phyloP scores from a whole-genome alignment of 2,888 invertebrate species.

The Cheilosia scutellata region DNA sequence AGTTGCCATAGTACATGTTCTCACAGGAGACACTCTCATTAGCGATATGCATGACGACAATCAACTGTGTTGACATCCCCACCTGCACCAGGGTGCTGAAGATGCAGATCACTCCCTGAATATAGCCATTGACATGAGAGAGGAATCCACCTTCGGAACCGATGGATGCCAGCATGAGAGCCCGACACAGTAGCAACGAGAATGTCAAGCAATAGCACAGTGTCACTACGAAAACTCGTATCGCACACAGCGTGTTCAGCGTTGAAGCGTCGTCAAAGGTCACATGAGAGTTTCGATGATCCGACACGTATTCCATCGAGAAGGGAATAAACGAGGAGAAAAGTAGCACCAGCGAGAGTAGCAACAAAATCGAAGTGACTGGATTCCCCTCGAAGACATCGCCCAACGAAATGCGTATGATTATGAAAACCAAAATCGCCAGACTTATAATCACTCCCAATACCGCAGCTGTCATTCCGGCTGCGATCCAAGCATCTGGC shows the following conservation, averaged over 20 bases:
- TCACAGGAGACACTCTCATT: constrained; percentile 85
- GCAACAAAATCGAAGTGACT: constrained; percentile 84
- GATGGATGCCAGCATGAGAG: constrained; percentile 88
- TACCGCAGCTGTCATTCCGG: constrained; percentile 87
- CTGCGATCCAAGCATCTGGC: constrained; percentile 86
- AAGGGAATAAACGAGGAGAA: constrained; percentile 85
- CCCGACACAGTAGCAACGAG: constrained; percentile 87
- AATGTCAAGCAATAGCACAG: constrained; percentile 87
- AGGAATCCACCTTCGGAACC: constrained; percentile 88
- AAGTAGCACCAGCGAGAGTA: constrained; percentile 85
- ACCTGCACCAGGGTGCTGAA: constrained; percentile 88
- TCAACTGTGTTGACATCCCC: constrained; percentile 85
- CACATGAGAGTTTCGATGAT: constrained; percentile 82
- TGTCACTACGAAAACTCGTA: constrained; percentile 86
- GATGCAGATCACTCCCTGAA: constrained; percentile 87
- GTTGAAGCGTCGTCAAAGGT: constrained; percentile 83
- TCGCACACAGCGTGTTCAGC: constrained; percentile 85
- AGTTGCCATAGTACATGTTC: constrained; percentile 84
- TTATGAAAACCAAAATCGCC: constrained; percentile 87
- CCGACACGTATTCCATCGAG: constrained; percentile 84
- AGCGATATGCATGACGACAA: constrained; percentile 84
- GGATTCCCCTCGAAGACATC: constrained; percentile 89
- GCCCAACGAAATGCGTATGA: constrained; percentile 87
- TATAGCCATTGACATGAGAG: constrained; percentile 89
- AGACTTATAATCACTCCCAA: constrained; percentile 87